Evolutionary conservation across 2,797 vertebrate species (phyloP).

Genomic region (Serranus cabrilla): DNA sequence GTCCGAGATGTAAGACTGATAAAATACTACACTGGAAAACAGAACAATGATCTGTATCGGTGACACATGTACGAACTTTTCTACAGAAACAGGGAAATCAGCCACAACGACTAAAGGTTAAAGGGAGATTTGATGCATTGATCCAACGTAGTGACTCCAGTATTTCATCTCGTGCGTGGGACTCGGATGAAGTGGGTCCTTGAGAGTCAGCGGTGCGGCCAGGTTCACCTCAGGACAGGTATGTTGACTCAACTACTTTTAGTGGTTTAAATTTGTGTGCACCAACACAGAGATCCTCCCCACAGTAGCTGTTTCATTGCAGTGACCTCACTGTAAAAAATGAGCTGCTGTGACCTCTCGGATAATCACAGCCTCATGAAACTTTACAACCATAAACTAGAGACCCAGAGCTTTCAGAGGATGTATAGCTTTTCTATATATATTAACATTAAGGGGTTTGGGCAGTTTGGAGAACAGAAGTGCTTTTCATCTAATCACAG

Average conservation of each 20-base stretch:
- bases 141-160: conserved; percentile 44
- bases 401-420: too few relatives aligned
- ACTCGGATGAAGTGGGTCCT: conserved; percentile 77
- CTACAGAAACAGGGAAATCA: background rate
- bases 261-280: background rate
- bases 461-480: too few relatives aligned
- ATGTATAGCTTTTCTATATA: too few relatives aligned
- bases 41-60: background rate
- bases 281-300: conserved; percentile 15
- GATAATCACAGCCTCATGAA: too few relatives aligned
- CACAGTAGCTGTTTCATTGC: too few relatives aligned
- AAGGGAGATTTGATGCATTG: conserved; percentile 16
- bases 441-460: too few relatives aligned
- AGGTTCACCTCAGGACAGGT: conserved; percentile 66
- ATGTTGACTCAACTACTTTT: conserved; percentile 56
- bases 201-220: conserved; percentile 73
- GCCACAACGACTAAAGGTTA: background rate
- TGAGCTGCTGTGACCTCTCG: too few relatives aligned
- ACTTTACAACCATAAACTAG: too few relatives aligned
- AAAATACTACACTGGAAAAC: background rate
- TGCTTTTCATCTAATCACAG: too few relatives aligned
- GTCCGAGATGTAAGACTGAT: conserved; percentile 7
- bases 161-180: conserved; percentile 54
- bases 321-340: too few relatives aligned
- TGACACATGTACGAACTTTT: background rate